These are phyloP conservation scores for Tauraco hartlaubi DNA, from an alignment of 2,797 vertebrate species.

Conservation along the genomic window DNA sequence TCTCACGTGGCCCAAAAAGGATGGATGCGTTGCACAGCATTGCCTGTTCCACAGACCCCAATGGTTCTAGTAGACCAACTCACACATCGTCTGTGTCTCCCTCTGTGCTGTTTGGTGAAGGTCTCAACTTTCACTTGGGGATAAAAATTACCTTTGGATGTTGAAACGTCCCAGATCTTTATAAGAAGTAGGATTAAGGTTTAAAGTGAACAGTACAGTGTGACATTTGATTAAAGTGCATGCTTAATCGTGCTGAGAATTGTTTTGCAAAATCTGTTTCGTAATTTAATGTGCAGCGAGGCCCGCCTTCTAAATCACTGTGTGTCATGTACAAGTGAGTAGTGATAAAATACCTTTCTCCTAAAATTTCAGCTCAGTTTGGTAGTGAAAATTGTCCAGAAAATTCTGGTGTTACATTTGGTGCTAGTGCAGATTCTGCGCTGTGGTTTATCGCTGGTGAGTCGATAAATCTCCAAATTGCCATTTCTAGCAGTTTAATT, in stretches of 20 bases:
- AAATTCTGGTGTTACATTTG: background rate
- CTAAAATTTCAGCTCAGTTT: background rate
- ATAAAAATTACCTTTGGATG: background rate
- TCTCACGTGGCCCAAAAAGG: rapidly evolving
- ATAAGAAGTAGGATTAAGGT: background rate
- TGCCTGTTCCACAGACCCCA: background rate
- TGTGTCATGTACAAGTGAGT: background rate
- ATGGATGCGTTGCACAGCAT: too few relatives aligned
- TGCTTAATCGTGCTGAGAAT: background rate
- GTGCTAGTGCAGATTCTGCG: background rate
- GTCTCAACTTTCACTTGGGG: background rate
- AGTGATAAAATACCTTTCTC: background rate
- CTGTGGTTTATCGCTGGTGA: background rate
- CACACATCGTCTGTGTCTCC: rapidly evolving
- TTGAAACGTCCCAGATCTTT: background rate
- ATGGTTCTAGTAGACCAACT: background rate
- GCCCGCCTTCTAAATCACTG: background rate
- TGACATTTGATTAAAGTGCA: background rate
- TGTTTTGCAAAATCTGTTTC: background rate
- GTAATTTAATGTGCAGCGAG: background rate
- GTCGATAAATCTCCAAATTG: background rate
- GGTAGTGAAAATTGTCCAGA: background rate
- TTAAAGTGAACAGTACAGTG: background rate
- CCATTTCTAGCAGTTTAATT: background rate
- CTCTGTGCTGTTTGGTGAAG: background rate